Base-by-base conservation (phyloP, 2,888 invertebrate genomes). In the Andrena bucephala region DNA sequence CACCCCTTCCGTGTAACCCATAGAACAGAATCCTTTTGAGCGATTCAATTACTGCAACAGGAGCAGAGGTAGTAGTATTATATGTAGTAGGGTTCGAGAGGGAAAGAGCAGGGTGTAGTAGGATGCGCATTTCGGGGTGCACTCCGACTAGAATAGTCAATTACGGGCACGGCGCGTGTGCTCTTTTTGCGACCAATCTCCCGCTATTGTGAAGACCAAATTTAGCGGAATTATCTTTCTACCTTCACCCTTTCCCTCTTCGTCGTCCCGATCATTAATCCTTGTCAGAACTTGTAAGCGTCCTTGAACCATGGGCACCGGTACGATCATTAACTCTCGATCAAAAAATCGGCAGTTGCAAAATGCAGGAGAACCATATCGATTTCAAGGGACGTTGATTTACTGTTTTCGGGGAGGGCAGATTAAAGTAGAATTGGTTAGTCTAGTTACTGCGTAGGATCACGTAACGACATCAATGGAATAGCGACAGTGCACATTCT, bases 161-260 rank as follows among this genome's bases (percentile, higher is more conserved):
- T 92, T 90, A 91, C 84, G 83, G 83, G 60, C 75, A 76, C 69
- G 72, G 63, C 60, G 72, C 67, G 73, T 67, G 72, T 52, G 63
- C 77, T 74, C 85, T 78, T 81, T 70, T 78, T 54, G 24, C 67
- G 29, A 63, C 24, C 81, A 89, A 86, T 87, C 84, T 76, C 74
- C 31, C 63, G 29, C 69, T 76, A 88, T 90, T 91, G 90, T 90
- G 80, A 76, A 50, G 62, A 77, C 76, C 81, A 89, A 91, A 92
- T 92, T 90, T 88, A 89, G 84, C 85, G 84, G 89, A 92, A 91
- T 91, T 90, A 90, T 90, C 83, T 84, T 74, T 76, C 84, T 42
- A 48, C 78, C 80, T 69, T 81, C 79, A 79, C 73, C 76, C 75
- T 48, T 27, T 48, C 7, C 29, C 33, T 13, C 7, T 33, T 10